Conservation (phyloP, 1,140 invertebrate species). For the Sycophila sp. region DNA sequence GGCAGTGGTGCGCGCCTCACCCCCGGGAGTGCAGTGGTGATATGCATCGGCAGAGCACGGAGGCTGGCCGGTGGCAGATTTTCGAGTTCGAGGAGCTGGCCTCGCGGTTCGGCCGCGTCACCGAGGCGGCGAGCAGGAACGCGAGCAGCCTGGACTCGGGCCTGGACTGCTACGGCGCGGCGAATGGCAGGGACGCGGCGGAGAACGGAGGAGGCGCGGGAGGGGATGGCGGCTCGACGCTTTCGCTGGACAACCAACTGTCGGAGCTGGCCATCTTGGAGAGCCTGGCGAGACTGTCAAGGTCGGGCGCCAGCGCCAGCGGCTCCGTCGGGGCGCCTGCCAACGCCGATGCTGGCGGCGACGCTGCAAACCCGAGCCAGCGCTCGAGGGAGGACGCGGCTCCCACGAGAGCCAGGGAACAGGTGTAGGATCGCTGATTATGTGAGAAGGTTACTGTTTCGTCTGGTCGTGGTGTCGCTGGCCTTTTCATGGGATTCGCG, state of each 20-base stretch:
- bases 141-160: slow-evolving; percentile 13
- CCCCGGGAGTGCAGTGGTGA: slow-evolving; percentile 32
- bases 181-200: slow-evolving; percentile 4
- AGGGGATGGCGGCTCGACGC: background rate
- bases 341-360: no score
- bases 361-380: no score
- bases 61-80: slow-evolving; percentile 57
- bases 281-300: slow-evolving; percentile 16
- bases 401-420: no score
- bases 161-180: background rate
- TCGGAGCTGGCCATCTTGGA: slow-evolving; percentile 2
- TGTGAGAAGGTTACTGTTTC: background rate
- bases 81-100: slow-evolving; percentile 62
- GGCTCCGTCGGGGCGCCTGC: no score
- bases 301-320: background rate
- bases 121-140: slow-evolving; percentile 41
- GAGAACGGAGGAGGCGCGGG: background rate
- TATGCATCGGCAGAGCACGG: slow-evolving; percentile 46
- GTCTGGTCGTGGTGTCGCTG: background rate
- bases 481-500: background rate
- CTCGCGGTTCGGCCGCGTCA: slow-evolving; percentile 59
- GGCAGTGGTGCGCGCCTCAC: no score
- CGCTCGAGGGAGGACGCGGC: no score
- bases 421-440: slow-evolving; percentile 7
- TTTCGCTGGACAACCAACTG: slow-evolving; percentile 18